A percentile compares a stretch with the other conserved stretches of the same genome.
Conservation (phyloP, 2,888 invertebrate genomes). For the Andrena minutula region DNA sequence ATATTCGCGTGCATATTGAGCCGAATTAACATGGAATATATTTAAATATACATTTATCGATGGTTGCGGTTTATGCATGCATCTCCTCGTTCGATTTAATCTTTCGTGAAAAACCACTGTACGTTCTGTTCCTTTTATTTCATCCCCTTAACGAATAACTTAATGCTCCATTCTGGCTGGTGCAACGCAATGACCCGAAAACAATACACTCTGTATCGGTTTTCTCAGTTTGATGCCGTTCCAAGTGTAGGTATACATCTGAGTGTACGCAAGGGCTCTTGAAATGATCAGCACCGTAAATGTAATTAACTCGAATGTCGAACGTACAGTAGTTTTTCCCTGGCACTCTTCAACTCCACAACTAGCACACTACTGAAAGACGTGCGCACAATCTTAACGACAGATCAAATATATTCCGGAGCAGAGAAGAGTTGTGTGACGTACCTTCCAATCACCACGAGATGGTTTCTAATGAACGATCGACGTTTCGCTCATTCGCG, state of each 20-base stretch:
- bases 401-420: too few species aligned
- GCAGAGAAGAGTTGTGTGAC: too few species aligned
- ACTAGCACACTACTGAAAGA: too few species aligned
- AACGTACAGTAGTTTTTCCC: too few species aligned
- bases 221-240: background rate
- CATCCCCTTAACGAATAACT: background rate
- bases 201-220: background rate
- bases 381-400: too few species aligned
- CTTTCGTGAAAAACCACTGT: background rate
- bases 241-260: background rate
- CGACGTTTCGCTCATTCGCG: background rate
- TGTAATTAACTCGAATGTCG: background rate
- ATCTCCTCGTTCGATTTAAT: slow-evolving; percentile 3
- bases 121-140: background rate
- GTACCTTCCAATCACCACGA: background rate
- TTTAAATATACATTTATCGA: slow-evolving; percentile 61
- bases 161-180: background rate
- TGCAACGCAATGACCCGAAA: background rate
- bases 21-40: slow-evolving; percentile 41
- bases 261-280: background rate
- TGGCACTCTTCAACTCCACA: too few species aligned
- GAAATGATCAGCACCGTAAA: background rate
- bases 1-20: slow-evolving; percentile 53
- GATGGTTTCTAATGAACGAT: background rate
- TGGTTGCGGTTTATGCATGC: slow-evolving; percentile 27